phyloP scores from a whole-genome alignment of 2,797 vertebrate genomes.

The Urosaurus nigricauda region DNA sequence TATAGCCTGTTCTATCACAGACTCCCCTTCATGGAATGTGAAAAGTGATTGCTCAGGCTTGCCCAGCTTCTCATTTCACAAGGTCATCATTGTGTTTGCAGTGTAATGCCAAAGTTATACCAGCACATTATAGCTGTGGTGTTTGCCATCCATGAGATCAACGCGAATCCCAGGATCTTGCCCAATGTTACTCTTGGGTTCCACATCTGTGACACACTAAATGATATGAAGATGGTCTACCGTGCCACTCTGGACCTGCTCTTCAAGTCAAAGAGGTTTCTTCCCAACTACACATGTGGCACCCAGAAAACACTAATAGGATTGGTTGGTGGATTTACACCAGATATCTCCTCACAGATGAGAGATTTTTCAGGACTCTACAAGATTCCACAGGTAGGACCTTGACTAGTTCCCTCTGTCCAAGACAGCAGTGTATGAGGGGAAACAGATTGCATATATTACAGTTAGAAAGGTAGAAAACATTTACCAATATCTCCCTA shows the following conservation, averaged over 20 bases:
- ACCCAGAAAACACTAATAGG: not conserved
- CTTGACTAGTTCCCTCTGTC: too few relatives aligned
- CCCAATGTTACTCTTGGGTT: not conserved
- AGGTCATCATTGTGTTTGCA: not conserved
- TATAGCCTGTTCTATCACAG: too few relatives aligned
- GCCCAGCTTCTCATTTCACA: too few relatives aligned
- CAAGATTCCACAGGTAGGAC: slow-evolving; percentile 19
- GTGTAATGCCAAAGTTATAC: not conserved
- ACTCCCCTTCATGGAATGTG: too few relatives aligned
- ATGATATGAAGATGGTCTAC: not conserved
- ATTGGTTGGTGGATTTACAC: not conserved
- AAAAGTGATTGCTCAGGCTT: too few relatives aligned
- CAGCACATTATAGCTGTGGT: too few relatives aligned
- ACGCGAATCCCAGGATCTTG: not conserved
- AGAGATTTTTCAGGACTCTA: not conserved
- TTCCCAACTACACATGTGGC: slow-evolving; percentile 3
- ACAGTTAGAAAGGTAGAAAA: too few relatives aligned
- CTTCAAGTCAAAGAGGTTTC: not conserved
- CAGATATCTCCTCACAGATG: not conserved
- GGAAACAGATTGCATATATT: too few relatives aligned
- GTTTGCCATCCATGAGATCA: not conserved
- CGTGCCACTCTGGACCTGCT: not conserved
- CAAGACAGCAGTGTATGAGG: too few relatives aligned
- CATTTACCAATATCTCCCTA: too few relatives aligned
- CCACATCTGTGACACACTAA: not conserved